Evolutionary conservation across 1,140 invertebrate species (phyloP).

Genomic region (Bombus pyrosoma): DNA sequence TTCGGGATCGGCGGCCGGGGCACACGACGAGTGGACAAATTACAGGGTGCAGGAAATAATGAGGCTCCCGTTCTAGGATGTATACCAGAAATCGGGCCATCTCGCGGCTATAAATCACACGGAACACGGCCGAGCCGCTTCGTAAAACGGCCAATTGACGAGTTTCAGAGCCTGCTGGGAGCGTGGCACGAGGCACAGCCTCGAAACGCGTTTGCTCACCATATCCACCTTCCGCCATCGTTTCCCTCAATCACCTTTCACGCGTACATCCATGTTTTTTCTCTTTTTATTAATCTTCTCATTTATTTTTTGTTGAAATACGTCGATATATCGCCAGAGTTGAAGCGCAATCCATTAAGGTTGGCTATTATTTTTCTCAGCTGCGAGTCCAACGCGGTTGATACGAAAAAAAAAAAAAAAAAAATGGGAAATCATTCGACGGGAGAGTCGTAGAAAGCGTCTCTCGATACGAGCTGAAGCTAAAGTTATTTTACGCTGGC

Average conservation of each 20-base stretch:
- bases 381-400: too few relatives aligned
- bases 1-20: slow-evolving; percentile 54
- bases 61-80: slow-evolving; percentile 78
- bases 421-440: too few relatives aligned
- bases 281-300: background rate
- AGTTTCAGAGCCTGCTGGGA: slow-evolving; percentile 60
- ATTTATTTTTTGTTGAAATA: too few relatives aligned
- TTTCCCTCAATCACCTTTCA: background rate
- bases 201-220: background rate
- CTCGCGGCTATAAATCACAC: slow-evolving; percentile 79
- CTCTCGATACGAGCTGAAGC: too few relatives aligned
- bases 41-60: slow-evolving; percentile 81
- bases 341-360: too few relatives aligned
- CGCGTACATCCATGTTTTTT: background rate
- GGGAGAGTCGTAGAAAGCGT: too few relatives aligned
- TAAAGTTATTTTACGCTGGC: too few relatives aligned
- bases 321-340: too few relatives aligned
- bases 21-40: slow-evolving; percentile 81
- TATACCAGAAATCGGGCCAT: slow-evolving; percentile 76
- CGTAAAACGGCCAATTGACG: slow-evolving; percentile 71
- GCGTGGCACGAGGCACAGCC: slow-evolving; percentile 53
- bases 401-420: too few relatives aligned
- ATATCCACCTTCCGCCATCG: background rate
- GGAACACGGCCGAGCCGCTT: slow-evolving; percentile 61
- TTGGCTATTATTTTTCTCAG: too few relatives aligned